Conservation (phyloP, 2,888 invertebrate species). For the Hypolimnas misippus region DNA sequence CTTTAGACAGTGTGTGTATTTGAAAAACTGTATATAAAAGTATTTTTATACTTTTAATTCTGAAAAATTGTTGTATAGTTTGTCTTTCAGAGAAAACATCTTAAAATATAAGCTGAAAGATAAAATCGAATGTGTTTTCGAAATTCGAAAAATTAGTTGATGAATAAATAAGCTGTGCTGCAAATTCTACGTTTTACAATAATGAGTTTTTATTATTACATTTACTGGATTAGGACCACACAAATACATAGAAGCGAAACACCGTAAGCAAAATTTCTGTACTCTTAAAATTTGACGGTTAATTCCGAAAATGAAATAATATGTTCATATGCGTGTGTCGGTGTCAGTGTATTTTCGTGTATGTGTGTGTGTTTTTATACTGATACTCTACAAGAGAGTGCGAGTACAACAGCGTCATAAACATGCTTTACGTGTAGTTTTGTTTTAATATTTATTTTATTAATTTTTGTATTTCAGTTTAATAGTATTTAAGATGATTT, state of each 20-base stretch:
- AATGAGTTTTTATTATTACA: conserved; percentile 51
- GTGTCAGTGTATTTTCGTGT: conserved; percentile 7
- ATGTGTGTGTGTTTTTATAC: background rate
- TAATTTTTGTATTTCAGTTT: background rate
- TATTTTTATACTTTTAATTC: conserved; percentile 13
- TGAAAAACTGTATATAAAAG: background rate
- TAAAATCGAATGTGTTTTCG: conserved; percentile 56
- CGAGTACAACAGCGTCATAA: conserved; percentile 3
- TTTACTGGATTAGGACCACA: conserved; percentile 69
- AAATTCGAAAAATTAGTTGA: conserved; percentile 72
- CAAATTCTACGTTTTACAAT: conserved; percentile 71
- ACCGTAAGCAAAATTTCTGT: conserved; percentile 27
- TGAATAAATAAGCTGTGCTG: conserved; percentile 76
- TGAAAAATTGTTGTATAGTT: background rate
- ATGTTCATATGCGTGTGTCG: conserved; percentile 8
- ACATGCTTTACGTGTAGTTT: conserved; percentile 18
- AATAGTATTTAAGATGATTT: conserved; percentile 5
- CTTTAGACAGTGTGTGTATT: conserved; percentile 1
- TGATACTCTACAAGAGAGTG: conserved; percentile 8
- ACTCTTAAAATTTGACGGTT: conserved; percentile 9
- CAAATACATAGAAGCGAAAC: conserved; percentile 52
- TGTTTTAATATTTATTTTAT: conserved; percentile 1
- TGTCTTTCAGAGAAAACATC: conserved; percentile 40
- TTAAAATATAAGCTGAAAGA: conserved; percentile 40
- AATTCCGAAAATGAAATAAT: conserved; percentile 21